Evolutionary conservation across 2,888 invertebrate species (phyloP), one percentile per base, ranked within the genome.

Genomic region (Strigamia maritima): DNA sequence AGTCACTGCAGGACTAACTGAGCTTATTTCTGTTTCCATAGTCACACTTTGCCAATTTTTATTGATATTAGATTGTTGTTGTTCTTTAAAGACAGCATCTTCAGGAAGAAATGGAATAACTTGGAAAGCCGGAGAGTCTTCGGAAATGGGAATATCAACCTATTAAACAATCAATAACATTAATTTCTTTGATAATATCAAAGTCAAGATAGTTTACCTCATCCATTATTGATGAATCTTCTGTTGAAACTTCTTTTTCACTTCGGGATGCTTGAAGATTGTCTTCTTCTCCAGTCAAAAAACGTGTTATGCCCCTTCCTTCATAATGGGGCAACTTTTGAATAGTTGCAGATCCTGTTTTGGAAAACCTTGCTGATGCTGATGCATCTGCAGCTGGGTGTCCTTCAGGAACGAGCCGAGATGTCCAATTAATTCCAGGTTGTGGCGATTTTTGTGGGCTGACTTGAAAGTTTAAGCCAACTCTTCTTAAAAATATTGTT

Each of bases 31-130:
- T 65, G 60, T 6, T n/a, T 12, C 22, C 22, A 12, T n/a, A 6
- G 19, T 65, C 22, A 65, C 1, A 24, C 60, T 65, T 24, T 65
- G 60, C 60, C 60, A 65, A 22, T n/a, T 65, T 19, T 24, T 65
- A 19, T 65, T 65, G 2, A n/a, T n/a, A 65, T 65, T 65, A 3
- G 22, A 24, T 65, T 65, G 60, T 65, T 65, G 60, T 65, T 65
- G 22, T 65, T 77, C 77, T 8, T 77, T 38, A 8, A 60, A 19
- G 10, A 77, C 77, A 54, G 77, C 77, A 77, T 77, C 77, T 60
- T 77, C 77, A 22, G 77, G 77, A 7, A 77, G 77, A 28, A 77
- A 77, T 24, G 77, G 77, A 26, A 77, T 77, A 10, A 77, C 77
- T 26, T 77, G 77, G 28, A 77, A 28, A 10, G 60, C 38, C n/a